These are phyloP conservation scores for Asarcornis scutulata DNA, from an alignment of 2,113 vertebrate species.

Conservation along the genomic window DNA sequence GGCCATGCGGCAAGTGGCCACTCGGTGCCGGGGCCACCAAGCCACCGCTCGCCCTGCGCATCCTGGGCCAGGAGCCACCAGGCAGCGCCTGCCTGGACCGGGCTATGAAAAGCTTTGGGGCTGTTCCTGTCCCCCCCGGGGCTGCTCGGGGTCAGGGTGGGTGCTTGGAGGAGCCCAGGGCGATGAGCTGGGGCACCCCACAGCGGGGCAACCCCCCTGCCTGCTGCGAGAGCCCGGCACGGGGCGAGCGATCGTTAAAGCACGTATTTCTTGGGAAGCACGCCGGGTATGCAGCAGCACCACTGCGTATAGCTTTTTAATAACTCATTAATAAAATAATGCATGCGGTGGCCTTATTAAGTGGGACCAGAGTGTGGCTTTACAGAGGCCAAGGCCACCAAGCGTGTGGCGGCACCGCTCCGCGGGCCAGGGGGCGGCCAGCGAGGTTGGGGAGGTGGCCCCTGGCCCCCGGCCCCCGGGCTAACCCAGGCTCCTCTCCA, in stretches of 20 bases:
- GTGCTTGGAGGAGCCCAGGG: background rate
- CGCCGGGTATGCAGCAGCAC: background rate
- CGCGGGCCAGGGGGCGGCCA: background rate
- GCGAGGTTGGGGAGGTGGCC: background rate
- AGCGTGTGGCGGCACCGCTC: background rate
- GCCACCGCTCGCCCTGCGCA: background rate
- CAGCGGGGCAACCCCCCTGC: rapidly evolving
- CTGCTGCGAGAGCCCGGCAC: rapidly evolving
- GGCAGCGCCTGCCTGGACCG: background rate
- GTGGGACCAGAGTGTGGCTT: background rate
- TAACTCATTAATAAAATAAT: constrained; percentile 64
- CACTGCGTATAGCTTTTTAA: constrained; percentile 12
- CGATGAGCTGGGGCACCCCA: background rate
- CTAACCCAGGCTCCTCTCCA: background rate
- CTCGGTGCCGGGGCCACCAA: background rate
- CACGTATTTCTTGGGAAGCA: background rate
- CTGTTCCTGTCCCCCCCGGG: rapidly evolving
- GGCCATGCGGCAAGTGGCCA: background rate
- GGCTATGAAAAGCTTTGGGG: background rate
- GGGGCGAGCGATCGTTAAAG: rapidly evolving
- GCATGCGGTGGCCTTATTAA: constrained; percentile 16
- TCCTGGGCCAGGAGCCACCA: background rate
- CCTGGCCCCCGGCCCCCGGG: no score
- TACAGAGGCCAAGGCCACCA: background rate
- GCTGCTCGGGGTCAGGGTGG: rapidly evolving